A percentile compares a stretch with the other conserved stretches of the same genome.
phyloP scores from a whole-genome alignment of 2,888 invertebrate genomes.

The Cistogaster globosa region DNA sequence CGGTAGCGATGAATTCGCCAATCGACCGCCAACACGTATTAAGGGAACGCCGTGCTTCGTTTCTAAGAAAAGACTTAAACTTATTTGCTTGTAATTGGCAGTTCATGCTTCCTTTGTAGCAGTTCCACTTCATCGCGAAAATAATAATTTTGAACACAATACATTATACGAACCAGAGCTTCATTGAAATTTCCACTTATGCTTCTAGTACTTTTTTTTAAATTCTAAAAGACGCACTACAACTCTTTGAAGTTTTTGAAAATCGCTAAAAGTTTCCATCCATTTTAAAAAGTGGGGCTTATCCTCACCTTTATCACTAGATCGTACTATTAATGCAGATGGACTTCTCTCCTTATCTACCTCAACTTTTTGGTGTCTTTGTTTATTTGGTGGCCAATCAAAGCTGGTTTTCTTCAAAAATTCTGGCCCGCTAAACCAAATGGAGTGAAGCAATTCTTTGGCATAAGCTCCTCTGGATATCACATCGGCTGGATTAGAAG shows the following conservation, averaged over 20 bases:
- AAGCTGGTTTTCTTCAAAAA: constrained; percentile 18
- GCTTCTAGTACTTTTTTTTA: background rate
- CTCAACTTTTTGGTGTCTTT: background rate
- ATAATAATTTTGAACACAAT: constrained; percentile 41
- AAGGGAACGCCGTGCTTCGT: constrained; percentile 26
- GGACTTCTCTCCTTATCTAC: constrained; percentile 6
- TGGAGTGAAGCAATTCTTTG: background rate
- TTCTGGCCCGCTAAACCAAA: constrained; percentile 41
- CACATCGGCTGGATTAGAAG: constrained; percentile 17
- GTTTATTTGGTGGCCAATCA: constrained; percentile 45
- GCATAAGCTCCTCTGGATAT: constrained; percentile 42
- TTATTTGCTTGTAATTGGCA: constrained; percentile 13
- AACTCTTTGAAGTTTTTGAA: constrained; percentile 12
- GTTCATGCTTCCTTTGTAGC: background rate
- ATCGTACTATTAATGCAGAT: no score
- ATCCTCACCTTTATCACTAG: no score
- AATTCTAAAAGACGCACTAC: background rate
- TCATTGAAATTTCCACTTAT: constrained; percentile 3
- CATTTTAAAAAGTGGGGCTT: no score
- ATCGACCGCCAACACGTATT: constrained; percentile 44
- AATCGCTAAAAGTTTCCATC: background rate
- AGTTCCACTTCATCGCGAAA: constrained; percentile 7
- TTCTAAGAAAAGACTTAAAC: constrained; percentile 49
- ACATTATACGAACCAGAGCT: constrained; percentile 44
- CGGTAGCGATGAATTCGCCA: constrained; percentile 35